Conservation (phyloP, 2,888 invertebrate species). For the Apodemia duryi region DNA sequence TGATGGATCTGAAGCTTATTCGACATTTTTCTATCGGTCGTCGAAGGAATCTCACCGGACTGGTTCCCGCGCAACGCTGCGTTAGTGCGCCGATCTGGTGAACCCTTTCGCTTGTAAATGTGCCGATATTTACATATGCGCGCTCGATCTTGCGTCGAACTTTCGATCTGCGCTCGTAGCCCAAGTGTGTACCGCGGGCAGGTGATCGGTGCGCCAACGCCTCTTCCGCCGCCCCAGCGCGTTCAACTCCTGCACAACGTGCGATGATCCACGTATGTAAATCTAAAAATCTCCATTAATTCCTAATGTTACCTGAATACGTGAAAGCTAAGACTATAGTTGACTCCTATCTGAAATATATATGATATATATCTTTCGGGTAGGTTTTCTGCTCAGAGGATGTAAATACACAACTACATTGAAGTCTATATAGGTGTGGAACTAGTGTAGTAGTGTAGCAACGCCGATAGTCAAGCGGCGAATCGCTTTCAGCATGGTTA, state of each 20-base stretch:
- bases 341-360: no score
- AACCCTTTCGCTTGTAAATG: conserved; percentile 80
- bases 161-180: conserved; percentile 74
- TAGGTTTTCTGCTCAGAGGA: no score
- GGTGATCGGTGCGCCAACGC: conserved; percentile 42
- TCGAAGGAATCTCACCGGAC: conserved; percentile 83
- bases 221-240: conserved; percentile 57
- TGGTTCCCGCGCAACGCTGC: conserved; percentile 80
- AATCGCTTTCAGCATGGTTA: no score
- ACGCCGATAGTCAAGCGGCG: no score
- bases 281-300: conserved; percentile 13
- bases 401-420: no score
- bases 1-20: conserved; percentile 67
- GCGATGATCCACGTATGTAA: conserved; percentile 73
- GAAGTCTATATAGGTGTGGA: no score
- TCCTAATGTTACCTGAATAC: no score
- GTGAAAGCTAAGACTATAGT: no score
- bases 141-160: conserved; percentile 75
- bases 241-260: conserved; percentile 59
- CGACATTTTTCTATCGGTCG: conserved; percentile 81
- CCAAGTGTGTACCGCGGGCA: conserved; percentile 54
- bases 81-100: conserved; percentile 78
- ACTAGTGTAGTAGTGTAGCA: no score
- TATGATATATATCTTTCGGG: no score
- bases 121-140: conserved; percentile 79